These are phyloP conservation scores for Epinephelus malabaricus DNA, from an alignment of 2,797 vertebrate genomes.

Conservation along the genomic window DNA sequence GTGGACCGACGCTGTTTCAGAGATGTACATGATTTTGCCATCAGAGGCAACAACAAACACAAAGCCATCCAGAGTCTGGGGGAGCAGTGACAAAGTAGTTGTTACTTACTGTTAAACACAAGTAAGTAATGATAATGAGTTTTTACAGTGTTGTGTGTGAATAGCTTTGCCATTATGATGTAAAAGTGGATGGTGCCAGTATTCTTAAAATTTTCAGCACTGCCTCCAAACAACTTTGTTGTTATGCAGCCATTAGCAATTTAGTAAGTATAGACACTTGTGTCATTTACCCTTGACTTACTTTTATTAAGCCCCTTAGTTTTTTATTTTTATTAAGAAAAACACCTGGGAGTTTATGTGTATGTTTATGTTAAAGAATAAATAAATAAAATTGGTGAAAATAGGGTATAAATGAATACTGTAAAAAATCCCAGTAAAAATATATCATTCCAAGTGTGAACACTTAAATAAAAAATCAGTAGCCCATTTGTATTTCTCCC, in stretches of 20 bases:
- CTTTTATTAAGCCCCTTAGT: not conserved
- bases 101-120: not conserved
- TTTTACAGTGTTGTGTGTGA: not conserved
- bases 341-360: not conserved
- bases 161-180: not conserved
- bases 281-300: not conserved
- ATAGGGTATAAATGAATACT: not conserved
- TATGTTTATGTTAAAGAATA: too few relatives aligned
- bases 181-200: not conserved
- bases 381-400: too few relatives aligned
- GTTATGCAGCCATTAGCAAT: not conserved
- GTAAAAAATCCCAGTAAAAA: not conserved
- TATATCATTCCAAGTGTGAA: not conserved
- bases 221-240: not conserved
- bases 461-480: not conserved
- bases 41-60: slow-evolving; percentile 96
- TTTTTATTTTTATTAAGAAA: not conserved
- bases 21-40: slow-evolving; percentile 98
- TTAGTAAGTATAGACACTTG: not conserved
- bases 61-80: slow-evolving; percentile 95
- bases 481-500: not conserved
- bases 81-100: slow-evolving; percentile 40
- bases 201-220: not conserved
- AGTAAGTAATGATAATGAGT: not conserved
- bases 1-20: slow-evolving; percentile 96